phyloP scores from a whole-genome alignment of 2,888 invertebrate species.

The Rutpela maculata region DNA sequence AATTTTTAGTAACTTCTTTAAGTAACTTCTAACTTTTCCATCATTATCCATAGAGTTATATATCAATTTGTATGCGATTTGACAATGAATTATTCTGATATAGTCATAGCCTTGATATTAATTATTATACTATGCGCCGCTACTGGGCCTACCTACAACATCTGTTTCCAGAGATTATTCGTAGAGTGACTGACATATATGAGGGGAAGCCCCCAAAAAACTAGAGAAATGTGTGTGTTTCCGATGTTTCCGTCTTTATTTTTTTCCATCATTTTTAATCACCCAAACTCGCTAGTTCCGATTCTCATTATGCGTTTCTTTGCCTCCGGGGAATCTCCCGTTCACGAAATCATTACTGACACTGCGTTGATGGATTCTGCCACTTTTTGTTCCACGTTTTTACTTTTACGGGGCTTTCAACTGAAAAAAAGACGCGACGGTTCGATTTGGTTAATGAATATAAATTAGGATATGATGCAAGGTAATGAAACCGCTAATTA shows the following conservation, averaged over 20 bases:
- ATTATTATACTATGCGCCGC: background rate
- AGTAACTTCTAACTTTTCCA: too few species aligned
- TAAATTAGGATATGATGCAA: conserved; percentile 15
- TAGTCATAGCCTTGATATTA: too few species aligned
- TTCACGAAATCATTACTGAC: conserved; percentile 35
- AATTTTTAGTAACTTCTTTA: too few species aligned
- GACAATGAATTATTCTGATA: too few species aligned
- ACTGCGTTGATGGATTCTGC: conserved; percentile 36
- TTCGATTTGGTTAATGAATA: conserved; percentile 32
- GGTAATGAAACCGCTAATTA: conserved; percentile 29
- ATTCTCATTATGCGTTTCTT: conserved; percentile 39
- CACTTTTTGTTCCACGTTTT: conserved; percentile 27
- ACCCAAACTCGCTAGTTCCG: conserved; percentile 39
- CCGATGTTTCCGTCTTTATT: conserved; percentile 34
- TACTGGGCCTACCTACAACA: conserved; percentile 10
- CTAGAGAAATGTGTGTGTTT: conserved; percentile 13
- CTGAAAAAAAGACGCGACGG: conserved; percentile 32
- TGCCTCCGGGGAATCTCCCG: conserved; percentile 15
- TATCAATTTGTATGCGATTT: too few species aligned
- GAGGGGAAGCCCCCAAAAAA: conserved; percentile 22
- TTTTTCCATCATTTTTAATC: conserved; percentile 40
- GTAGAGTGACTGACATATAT: conserved; percentile 34
- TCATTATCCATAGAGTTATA: too few species aligned
- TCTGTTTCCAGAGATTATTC: conserved; percentile 32
- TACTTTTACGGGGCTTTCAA: conserved; percentile 22